Conservation (phyloP, 2,797 vertebrate species). For the Cossypha polioptera region DNA sequence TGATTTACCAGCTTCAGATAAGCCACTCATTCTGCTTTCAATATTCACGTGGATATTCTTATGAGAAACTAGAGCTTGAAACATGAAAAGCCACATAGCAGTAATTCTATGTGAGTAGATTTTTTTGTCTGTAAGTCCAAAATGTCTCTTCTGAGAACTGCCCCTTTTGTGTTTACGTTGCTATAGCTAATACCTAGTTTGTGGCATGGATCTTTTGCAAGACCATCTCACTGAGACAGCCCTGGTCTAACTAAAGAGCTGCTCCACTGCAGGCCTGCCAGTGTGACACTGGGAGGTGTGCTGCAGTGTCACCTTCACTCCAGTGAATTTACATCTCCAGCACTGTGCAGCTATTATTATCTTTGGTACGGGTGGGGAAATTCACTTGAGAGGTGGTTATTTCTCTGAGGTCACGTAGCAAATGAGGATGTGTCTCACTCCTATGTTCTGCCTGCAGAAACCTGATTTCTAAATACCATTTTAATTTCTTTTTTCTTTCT, state of each 20-base stretch:
- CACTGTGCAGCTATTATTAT: not conserved
- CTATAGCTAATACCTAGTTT: not conserved
- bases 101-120: not conserved
- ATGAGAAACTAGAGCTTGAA: not conserved
- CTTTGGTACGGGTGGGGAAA: not conserved
- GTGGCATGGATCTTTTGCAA: not conserved
- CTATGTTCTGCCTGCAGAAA: not conserved
- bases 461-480: not conserved
- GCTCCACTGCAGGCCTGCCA: not conserved
- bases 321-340: not conserved
- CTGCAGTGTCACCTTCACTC: not conserved
- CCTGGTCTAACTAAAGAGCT: rapidly evolving
- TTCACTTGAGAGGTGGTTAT: not conserved
- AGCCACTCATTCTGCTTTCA: not conserved
- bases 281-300: not conserved
- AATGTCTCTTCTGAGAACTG: not conserved
- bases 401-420: not conserved
- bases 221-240: not conserved
- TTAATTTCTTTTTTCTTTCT: not conserved
- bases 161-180: not conserved
- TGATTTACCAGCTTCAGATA: not conserved
- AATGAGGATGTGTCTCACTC: not conserved
- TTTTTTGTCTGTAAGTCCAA: not conserved
- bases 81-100: not conserved
- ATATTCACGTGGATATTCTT: not conserved